Conservation (phyloP, 92 coral and sea anemone species). For the Palythoa grandis region DNA sequence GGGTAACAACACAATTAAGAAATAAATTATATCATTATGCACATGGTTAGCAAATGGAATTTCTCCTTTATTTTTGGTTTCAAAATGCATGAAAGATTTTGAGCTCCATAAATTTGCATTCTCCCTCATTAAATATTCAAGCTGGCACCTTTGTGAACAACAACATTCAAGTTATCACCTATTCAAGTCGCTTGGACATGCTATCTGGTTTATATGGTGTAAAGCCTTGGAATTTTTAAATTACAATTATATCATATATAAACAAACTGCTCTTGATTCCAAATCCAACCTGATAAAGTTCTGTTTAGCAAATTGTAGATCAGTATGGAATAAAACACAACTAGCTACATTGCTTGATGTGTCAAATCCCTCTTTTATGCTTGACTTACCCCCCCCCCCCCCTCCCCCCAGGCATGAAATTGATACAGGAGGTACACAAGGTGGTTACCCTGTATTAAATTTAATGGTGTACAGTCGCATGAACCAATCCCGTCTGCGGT, state of each 20-base stretch:
- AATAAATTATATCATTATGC: no score
- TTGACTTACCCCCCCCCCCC: no score
- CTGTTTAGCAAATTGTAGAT: conserved; percentile 19
- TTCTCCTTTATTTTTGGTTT: neutral
- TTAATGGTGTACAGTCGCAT: no score
- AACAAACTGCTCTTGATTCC: conserved; percentile 30
- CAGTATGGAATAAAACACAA: conserved; percentile 42
- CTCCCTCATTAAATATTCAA: neutral
- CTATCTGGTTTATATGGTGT: conserved; percentile 12
- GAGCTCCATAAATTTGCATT: neutral
- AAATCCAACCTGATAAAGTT: conserved; percentile 4
- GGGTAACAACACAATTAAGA: no score
- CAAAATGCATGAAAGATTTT: neutral
- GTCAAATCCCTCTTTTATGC: no score
- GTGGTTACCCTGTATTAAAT: no score
- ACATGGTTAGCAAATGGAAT: no score
- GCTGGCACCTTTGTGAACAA: neutral
- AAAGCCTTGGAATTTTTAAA: conserved; percentile 26
- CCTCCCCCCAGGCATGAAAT: no score
- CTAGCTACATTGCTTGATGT: no score
- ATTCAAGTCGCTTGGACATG: conserved; percentile 42
- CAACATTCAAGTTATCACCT: conserved; percentile 45
- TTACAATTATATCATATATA: conserved; percentile 25
- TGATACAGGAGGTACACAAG: no score
- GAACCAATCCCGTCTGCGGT: no score